Conservation (phyloP, 2,797 vertebrate species). For the Austrolebias charrua region DNA sequence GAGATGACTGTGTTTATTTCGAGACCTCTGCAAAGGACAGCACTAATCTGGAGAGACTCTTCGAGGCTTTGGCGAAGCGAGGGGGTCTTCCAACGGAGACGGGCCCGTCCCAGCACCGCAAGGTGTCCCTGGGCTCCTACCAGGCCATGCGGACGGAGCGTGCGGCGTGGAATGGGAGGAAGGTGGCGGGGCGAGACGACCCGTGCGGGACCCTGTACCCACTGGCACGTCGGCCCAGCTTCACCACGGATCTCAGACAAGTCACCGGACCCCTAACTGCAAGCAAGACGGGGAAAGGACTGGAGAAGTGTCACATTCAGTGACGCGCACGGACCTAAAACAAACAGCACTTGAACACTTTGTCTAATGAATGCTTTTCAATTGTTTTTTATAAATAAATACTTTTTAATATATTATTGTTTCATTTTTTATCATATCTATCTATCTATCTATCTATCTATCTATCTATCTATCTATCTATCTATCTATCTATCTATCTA, state of each 20-base stretch:
- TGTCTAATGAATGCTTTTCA: neutral
- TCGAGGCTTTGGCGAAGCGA: constrained; percentile 74
- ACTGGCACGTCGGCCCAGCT: constrained; percentile 77
- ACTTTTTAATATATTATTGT: constrained; percentile 13
- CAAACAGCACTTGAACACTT: neutral
- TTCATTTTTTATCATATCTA: neutral
- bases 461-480: constrained; percentile 10
- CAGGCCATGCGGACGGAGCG: constrained; percentile 64
- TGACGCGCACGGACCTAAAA: constrained; percentile 37
- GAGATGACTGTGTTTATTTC: constrained; percentile 72
- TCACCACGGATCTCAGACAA: constrained; percentile 76
- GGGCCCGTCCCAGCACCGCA: constrained; percentile 78
- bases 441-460: constrained; percentile 8
- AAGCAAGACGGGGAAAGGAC: constrained; percentile 50
- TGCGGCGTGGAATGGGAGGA: constrained; percentile 22
- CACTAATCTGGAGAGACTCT: constrained; percentile 76
- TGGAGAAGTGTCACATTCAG: constrained; percentile 75
- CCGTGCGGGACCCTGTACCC: constrained; percentile 74
- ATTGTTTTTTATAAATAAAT: constrained; percentile 39
- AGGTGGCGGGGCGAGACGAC: constrained; percentile 34
- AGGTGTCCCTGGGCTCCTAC: constrained; percentile 80
- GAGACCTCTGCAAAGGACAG: constrained; percentile 82
- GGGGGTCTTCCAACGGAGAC: constrained; percentile 80
- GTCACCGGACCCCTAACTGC: constrained; percentile 64
- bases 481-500: constrained; percentile 14